phyloP scores from a whole-genome alignment of 92 coral and sea anemone genomes.

The Parazoanthus atlanticus region DNA sequence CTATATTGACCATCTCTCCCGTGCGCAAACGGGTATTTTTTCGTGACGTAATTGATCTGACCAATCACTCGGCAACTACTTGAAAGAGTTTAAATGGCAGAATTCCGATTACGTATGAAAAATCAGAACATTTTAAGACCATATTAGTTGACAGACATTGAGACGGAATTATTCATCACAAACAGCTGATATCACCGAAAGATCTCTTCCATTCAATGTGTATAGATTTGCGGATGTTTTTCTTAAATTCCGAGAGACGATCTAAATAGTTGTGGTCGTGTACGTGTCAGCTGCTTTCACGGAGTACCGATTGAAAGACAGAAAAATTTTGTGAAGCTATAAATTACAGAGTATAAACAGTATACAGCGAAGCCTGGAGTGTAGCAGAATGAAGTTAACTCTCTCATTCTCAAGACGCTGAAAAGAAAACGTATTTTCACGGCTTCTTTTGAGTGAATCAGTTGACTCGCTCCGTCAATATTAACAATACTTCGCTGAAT shows the following conservation, averaged over 20 bases:
- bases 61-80: neutral
- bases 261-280: neutral
- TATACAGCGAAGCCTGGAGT: neutral
- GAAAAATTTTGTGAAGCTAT: neutral
- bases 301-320: neutral
- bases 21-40: neutral
- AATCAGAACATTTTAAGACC: neutral
- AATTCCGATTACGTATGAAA: conserved; percentile 1
- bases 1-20: neutral
- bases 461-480: neutral
- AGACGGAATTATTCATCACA: neutral
- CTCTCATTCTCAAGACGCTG: neutral
- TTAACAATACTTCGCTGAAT: neutral
- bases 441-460: neutral
- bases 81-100: neutral
- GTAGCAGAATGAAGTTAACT: neutral
- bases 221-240: too few species aligned
- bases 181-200: neutral
- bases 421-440: neutral
- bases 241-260: neutral
- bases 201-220: neutral
- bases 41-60: neutral
- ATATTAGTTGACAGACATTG: too few species aligned
- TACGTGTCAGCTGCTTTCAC: neutral
- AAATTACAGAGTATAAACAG: neutral